Evolutionary conservation across 1,140 invertebrate genomes (phyloP).

Genomic region (Ephestia elutella): DNA sequence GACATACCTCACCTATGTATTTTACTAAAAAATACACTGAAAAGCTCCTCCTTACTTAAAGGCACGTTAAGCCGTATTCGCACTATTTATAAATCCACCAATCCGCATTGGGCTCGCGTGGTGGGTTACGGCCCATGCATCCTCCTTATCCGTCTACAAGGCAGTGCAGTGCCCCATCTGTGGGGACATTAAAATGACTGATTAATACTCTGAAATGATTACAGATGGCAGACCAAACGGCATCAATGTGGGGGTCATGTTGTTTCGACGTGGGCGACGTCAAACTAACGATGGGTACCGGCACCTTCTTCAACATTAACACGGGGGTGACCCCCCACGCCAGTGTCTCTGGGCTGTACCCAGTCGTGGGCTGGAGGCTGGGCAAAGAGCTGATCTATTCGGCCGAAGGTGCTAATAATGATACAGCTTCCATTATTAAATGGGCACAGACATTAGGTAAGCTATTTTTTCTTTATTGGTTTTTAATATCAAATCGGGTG

Average conservation of each 20-base stretch:
- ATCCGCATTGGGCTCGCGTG: too few relatives aligned
- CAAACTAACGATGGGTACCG: constrained; percentile 96
- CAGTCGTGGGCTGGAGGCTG: constrained; percentile 92
- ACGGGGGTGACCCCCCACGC: constrained; percentile 86
- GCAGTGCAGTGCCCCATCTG: too few relatives aligned
- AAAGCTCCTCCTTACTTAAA: too few relatives aligned
- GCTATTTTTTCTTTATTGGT: neutral
- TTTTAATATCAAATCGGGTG: too few relatives aligned
- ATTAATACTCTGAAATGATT: constrained; percentile 16
- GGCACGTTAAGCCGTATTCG: too few relatives aligned
- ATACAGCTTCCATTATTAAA: constrained; percentile 90
- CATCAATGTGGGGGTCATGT: constrained; percentile 93
- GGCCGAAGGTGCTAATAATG: constrained; percentile 89
- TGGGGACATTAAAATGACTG: too few relatives aligned
- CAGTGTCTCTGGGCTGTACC: constrained; percentile 88
- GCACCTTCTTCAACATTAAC: constrained; percentile 93
- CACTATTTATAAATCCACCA: too few relatives aligned
- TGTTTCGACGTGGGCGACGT: constrained; percentile 88
- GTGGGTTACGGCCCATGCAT: too few relatives aligned
- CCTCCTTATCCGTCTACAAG: too few relatives aligned
- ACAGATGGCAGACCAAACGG: constrained; percentile 86
- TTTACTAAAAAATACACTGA: too few relatives aligned
- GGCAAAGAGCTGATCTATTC: constrained; percentile 81
- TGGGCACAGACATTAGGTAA: constrained; percentile 88
- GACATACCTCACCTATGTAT: too few relatives aligned